Evolutionary conservation across 2,113 vertebrate species (phyloP).

Genomic region (Rhabdomys dilectus): DNA sequence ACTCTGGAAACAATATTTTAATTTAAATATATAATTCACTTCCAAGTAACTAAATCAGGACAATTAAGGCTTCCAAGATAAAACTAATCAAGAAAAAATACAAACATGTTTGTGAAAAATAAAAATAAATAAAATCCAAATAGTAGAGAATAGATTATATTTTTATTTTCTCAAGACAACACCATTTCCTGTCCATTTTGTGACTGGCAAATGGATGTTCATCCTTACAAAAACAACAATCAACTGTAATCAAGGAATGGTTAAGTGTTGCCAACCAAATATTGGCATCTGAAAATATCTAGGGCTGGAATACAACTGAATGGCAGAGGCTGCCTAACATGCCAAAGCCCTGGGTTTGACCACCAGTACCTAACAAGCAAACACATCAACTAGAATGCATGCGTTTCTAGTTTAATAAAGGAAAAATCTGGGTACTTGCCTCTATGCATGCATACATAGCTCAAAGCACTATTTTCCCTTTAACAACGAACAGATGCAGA

Average conservation of each 20-base stretch:
- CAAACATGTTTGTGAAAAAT: background rate
- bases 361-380: background rate
- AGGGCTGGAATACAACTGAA: background rate
- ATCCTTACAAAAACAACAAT: background rate
- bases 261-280: background rate
- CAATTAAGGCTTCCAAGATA: background rate
- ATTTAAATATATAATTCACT: background rate
- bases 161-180: background rate
- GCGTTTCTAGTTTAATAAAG: background rate
- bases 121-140: background rate
- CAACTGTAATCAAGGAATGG: background rate
- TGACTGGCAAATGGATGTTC: background rate
- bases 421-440: background rate
- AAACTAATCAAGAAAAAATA: background rate
- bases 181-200: background rate
- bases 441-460: background rate
- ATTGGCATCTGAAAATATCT: background rate
- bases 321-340: background rate
- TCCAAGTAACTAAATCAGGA: background rate
- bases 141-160: background rate
- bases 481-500: background rate
- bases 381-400: background rate
- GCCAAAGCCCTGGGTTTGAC: background rate
- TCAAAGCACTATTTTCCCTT: background rate
- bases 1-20: background rate